A percentile compares a stretch with the other conserved stretches of the same genome.
phyloP scores from a whole-genome alignment of 2,797 vertebrate species.

The Tiaroga cobitis region DNA sequence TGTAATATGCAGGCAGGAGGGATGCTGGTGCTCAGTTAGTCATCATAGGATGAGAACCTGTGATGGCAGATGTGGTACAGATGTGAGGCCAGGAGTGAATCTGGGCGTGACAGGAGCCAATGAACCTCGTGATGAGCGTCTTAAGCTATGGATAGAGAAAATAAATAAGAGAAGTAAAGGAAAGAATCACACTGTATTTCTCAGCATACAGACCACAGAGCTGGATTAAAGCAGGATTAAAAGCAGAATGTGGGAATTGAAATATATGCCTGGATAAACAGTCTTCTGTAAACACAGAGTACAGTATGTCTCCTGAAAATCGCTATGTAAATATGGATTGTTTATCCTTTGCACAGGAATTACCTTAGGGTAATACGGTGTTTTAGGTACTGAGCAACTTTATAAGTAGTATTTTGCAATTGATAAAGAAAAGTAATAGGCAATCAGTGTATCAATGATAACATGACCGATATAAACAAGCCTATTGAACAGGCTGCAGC shows the following conservation, averaged over 20 bases:
- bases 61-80: conserved; percentile 8
- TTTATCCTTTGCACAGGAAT: background rate
- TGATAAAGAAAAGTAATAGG: background rate
- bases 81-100: conserved; percentile 12
- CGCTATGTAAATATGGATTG: background rate
- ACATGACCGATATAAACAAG: background rate
- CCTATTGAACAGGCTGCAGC: background rate
- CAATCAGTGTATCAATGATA: background rate
- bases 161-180: background rate
- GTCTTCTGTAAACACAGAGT: background rate
- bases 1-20: background rate
- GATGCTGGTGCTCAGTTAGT: background rate
- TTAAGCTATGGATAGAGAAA: background rate
- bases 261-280: conserved; percentile 5
- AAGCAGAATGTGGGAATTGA: background rate
- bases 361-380: background rate
- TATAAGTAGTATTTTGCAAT: background rate
- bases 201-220: background rate
- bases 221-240: background rate
- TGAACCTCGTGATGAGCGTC: background rate
- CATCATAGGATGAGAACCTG: background rate
- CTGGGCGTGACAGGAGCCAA: background rate
- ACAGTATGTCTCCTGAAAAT: background rate
- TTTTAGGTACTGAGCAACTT: background rate
- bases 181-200: conserved; percentile 1